A percentile compares a stretch with the other conserved stretches of the same genome.
These are phyloP conservation scores for Laothoe populi DNA, from an alignment of 2,888 invertebrate genomes.

Conservation along the genomic window DNA sequence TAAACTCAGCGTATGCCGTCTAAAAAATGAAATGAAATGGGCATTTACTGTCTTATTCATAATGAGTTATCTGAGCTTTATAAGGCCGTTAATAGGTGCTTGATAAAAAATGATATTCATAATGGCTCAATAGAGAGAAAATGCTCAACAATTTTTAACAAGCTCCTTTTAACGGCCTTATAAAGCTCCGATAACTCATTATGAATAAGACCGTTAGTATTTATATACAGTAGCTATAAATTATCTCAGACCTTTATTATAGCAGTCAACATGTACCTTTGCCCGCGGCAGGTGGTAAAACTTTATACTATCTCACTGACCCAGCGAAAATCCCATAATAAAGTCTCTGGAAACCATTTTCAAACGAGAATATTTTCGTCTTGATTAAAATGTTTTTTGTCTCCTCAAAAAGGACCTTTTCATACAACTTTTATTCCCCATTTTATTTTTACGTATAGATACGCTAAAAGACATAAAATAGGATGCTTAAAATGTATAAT, in stretches of 20 bases:
- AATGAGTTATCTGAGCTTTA: no score
- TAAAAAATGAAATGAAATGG: no score
- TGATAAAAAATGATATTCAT: no score
- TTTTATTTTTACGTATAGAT: not conserved
- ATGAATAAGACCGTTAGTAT: no score
- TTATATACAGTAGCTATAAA: not conserved
- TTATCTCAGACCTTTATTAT: slow-evolving; percentile 6
- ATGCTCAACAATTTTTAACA: no score
- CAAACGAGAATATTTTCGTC: slow-evolving; percentile 14
- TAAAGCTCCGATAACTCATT: no score
- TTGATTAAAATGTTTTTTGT: slow-evolving; percentile 16
- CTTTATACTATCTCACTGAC: slow-evolving; percentile 6
- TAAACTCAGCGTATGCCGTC: no score
- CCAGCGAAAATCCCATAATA: slow-evolving; percentile 11
- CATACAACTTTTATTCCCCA: slow-evolving; percentile 12
- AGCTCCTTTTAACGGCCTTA: no score
- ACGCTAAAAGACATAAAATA: not conserved
- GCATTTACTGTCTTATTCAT: no score
- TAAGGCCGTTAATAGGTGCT: no score
- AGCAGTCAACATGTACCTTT: not conserved
- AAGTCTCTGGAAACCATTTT: slow-evolving; percentile 14
- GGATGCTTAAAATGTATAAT: not conserved
- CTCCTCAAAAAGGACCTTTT: slow-evolving; percentile 1
- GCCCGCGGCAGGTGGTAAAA: slow-evolving; percentile 9
- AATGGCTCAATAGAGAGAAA: no score